Percentiles rank a stretch among this genome's conserved stretches.
Conservation (phyloP, 1,140 invertebrate species). For the Drosophila pruinosa region DNA sequence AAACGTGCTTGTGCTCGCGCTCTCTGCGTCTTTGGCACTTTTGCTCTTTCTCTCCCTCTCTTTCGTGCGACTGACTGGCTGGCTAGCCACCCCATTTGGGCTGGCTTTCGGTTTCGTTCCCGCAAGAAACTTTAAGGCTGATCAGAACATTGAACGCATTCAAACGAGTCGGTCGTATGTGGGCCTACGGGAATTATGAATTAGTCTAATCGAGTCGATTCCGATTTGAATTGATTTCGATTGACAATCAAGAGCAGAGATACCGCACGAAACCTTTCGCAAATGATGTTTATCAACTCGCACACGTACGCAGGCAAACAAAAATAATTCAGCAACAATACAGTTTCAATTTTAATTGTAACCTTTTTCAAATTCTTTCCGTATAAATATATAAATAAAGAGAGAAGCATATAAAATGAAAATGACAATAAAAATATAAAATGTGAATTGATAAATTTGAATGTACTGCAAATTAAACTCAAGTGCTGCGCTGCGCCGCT, state of each 20-base stretch:
- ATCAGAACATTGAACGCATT: conserved; percentile 74
- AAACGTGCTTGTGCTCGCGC: background rate
- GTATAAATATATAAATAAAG: conserved; percentile 5
- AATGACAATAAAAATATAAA: conserved; percentile 30
- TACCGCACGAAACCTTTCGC: conserved; percentile 29
- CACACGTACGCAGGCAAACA: conserved; percentile 15
- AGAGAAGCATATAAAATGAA: background rate
- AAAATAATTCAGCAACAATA: background rate
- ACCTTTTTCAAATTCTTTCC: conserved; percentile 40
- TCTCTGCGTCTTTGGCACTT: background rate
- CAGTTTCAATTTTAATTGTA: background rate
- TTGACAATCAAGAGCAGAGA: conserved; percentile 4
- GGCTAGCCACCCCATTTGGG: conserved; percentile 38
- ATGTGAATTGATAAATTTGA: conserved; percentile 75
- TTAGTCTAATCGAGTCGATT: conserved; percentile 20
- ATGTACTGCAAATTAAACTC: conserved; percentile 76
- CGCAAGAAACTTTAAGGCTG: conserved; percentile 64
- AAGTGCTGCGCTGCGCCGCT: conserved; percentile 64
- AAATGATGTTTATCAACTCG: conserved; percentile 63
- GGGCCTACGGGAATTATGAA: conserved; percentile 48
- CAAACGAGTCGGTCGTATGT: conserved; percentile 74
- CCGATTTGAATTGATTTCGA: conserved; percentile 10
- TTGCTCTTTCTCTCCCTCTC: conserved; percentile 9
- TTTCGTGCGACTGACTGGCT: background rate
- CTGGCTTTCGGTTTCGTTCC: conserved; percentile 61